Evolutionary conservation across 2,113 vertebrate species (phyloP).

Genomic region (Bombycilla garrulus): DNA sequence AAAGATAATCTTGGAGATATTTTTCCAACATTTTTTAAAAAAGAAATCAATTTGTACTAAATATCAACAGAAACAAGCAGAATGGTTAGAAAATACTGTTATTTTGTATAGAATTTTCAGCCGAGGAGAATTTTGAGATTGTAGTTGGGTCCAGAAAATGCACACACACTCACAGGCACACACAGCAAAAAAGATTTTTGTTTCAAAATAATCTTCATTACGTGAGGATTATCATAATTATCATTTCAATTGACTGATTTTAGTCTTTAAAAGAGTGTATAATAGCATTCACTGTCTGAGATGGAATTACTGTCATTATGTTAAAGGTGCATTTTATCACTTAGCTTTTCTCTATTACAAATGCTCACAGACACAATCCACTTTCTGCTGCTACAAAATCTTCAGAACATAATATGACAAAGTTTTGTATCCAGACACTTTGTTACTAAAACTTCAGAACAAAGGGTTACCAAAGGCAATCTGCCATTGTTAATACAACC

Average conservation of each 20-base stretch:
- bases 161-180: background rate
- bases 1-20: background rate
- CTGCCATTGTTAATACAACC: background rate
- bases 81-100: background rate
- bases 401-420: slow-evolving; percentile 1
- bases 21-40: background rate
- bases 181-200: slow-evolving; percentile 19
- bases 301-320: slow-evolving; percentile 55
- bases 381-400: slow-evolving; percentile 15
- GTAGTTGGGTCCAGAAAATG: background rate
- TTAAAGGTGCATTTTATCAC: slow-evolving; percentile 59
- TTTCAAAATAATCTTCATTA: slow-evolving; percentile 69
- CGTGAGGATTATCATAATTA: slow-evolving; percentile 53
- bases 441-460: slow-evolving; percentile 31
- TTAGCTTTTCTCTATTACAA: slow-evolving; percentile 43
- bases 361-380: background rate
- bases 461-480: slow-evolving; percentile 3
- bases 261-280: slow-evolving; percentile 52
- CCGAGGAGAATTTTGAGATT: background rate
- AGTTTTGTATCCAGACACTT: slow-evolving; percentile 41
- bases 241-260: slow-evolving; percentile 66
- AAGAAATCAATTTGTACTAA: background rate
- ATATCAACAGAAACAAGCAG: background rate
- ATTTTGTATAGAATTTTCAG: background rate
- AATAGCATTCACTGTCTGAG: slow-evolving; percentile 52